These are phyloP conservation scores for Achatina immaculata DNA, from an alignment of 1,140 invertebrate genomes.

Conservation along the genomic window DNA sequence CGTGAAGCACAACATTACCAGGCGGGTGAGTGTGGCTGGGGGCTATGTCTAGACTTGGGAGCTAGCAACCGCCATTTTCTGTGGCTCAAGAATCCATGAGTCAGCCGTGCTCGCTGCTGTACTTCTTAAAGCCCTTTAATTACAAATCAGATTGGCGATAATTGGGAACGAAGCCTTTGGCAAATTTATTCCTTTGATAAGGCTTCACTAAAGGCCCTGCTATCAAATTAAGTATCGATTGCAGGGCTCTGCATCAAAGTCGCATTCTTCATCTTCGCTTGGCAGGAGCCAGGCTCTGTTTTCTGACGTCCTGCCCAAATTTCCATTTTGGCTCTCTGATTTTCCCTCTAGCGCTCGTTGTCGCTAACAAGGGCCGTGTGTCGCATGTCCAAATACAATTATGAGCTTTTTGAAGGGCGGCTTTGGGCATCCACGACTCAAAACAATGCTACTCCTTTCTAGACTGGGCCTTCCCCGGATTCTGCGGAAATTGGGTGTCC, in stretches of 20 bases:
- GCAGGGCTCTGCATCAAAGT: slow-evolving; percentile 13
- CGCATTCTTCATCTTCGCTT: slow-evolving; percentile 27
- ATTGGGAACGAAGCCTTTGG: slow-evolving; percentile 31
- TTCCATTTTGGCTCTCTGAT: slow-evolving; percentile 20
- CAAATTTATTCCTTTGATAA: slow-evolving; percentile 37
- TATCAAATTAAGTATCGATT: slow-evolving; percentile 37
- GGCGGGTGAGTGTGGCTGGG: too few relatives aligned
- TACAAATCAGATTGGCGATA: slow-evolving; percentile 37
- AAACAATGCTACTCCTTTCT: slow-evolving; percentile 23
- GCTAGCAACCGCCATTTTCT: neutral
- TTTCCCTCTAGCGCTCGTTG: slow-evolving; percentile 6
- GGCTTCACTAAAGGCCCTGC: slow-evolving; percentile 26
- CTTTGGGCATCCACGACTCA: neutral
- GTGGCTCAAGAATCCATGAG: neutral
- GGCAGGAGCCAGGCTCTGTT: neutral
- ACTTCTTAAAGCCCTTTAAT: slow-evolving; percentile 29
- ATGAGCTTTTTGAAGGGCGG: slow-evolving; percentile 4
- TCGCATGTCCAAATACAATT: slow-evolving; percentile 37
- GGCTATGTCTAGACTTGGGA: too few relatives aligned
- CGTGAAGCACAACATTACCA: too few relatives aligned
- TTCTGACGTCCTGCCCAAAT: neutral
- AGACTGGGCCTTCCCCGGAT: neutral
- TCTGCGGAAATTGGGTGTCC: slow-evolving; percentile 32
- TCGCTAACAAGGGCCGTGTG: slow-evolving; percentile 27
- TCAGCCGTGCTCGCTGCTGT: slow-evolving; percentile 15